phyloP scores from a whole-genome alignment of 2,888 invertebrate genomes.

The Archips xylosteana region DNA sequence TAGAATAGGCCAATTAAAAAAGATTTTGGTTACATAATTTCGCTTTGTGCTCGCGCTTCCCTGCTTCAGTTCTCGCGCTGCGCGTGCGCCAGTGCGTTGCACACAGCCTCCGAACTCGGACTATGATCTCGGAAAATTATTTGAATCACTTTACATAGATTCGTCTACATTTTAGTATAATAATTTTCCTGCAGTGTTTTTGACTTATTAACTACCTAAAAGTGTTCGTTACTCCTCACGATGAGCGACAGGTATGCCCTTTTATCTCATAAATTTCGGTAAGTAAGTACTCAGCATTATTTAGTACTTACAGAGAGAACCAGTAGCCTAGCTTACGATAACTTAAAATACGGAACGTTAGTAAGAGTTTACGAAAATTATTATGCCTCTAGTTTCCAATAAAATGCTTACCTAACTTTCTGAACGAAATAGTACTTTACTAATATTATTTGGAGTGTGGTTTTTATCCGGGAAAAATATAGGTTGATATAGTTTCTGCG shows the following conservation, averaged over 20 bases:
- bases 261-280: background rate
- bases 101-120: background rate
- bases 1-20: background rate
- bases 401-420: too few species aligned
- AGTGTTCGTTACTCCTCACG: background rate
- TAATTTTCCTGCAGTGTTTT: background rate
- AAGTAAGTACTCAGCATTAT: too few species aligned
- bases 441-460: too few species aligned
- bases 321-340: too few species aligned
- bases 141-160: background rate
- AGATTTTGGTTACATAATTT: background rate
- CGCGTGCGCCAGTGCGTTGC: constrained; percentile 10
- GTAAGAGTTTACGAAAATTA: too few species aligned
- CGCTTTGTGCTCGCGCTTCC: background rate
- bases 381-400: too few species aligned
- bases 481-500: too few species aligned
- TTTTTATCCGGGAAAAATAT: too few species aligned
- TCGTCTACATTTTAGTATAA: background rate
- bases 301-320: too few species aligned
- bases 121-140: constrained; percentile 8
- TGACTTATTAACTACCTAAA: background rate
- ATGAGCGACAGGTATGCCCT: constrained; percentile 29
- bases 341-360: too few species aligned
- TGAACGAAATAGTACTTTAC: too few species aligned
- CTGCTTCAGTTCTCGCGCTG: background rate